Evolutionary conservation across 2,797 vertebrate genomes (phyloP).

Genomic region (Sebastes nivosus): DNA sequence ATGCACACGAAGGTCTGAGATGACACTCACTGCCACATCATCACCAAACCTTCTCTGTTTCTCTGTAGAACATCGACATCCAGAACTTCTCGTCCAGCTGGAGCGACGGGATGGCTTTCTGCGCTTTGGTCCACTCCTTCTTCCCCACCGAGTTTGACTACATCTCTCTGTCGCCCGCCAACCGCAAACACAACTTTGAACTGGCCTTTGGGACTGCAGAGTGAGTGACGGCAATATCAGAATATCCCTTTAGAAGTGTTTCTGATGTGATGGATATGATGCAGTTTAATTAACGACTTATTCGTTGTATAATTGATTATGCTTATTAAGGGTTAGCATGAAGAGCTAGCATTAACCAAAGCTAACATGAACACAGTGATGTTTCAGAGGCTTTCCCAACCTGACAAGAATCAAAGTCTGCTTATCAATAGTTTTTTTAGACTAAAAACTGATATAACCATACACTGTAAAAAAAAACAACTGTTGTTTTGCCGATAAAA

Average conservation of each 20-base stretch:
- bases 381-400: not conserved
- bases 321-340: not conserved
- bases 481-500: not conserved
- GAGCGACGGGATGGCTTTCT: constrained; percentile 98
- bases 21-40: not conserved
- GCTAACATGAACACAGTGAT: not conserved
- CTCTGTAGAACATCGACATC: constrained; percentile 90
- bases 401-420: not conserved
- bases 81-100: constrained; percentile 99
- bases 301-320: not conserved
- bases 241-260: not conserved
- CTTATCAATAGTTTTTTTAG: too few species aligned
- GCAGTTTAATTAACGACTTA: not conserved
- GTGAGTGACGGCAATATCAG: constrained; percentile 82
- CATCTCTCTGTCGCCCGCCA: constrained; percentile 83
- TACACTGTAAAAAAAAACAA: not conserved
- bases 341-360: not conserved
- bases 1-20: not conserved
- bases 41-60: constrained; percentile 5
- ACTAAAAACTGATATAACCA: not conserved
- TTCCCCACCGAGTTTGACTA: constrained; percentile 96
- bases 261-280: not conserved
- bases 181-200: constrained; percentile 94
- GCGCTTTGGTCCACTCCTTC: constrained; percentile 95
- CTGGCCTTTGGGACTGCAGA: constrained; percentile 93